Evolutionary conservation across 2,113 vertebrate genomes (phyloP), one percentile per base, ranked within the genome.

Genomic region (Tachysurus fulvidraco): DNA sequence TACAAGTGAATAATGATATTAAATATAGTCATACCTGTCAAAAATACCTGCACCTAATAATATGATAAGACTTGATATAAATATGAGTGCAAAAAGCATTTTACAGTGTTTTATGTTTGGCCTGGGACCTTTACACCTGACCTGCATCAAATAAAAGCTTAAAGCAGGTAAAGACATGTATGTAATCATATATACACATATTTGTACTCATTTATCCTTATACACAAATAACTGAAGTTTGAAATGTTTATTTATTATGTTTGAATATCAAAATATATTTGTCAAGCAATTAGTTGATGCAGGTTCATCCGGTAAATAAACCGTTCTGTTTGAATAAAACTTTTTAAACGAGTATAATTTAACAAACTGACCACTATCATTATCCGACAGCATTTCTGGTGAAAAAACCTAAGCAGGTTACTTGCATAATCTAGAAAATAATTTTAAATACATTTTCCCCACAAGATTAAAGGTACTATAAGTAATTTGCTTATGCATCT

Each of bases 41-140:
- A 93, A 94, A 94, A 94, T 93, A 94, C 92, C 93, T 94, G 93
- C 85, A 91, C 91, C 90, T 93, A 85, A 88, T 91, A 89, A 88
- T 92, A 89, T 85, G 81, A 92, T 94, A 94, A 95, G 94, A 93
- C 94, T 93, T 81, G 87, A 83, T 93, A 92, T 90, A 88, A 84
- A 91, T 91, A 74, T 86, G 92, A 94, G 93, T 93, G 93, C 92
- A 93, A 94, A 93, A 92, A 91, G 91, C 92, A 74, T 91, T 91
- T 71, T 87, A 91, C 89, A 91, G 93, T 92, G 90, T 85, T 92
- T 85, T 65, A 83, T 89, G 86, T 88, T 85, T 85, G 83, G 87
- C 86, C 87, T 77, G 89, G 89, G 86, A 88, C 85, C 79, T 79
- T 88, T 94, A 92, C 90, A 95, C 95, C 94, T 65, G 74, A 83